A percentile compares a stretch with the other conserved stretches of the same genome.
Evolutionary conservation across 2,797 vertebrate species (phyloP).

Genomic region (Oryzias dopingdopingensis): DNA sequence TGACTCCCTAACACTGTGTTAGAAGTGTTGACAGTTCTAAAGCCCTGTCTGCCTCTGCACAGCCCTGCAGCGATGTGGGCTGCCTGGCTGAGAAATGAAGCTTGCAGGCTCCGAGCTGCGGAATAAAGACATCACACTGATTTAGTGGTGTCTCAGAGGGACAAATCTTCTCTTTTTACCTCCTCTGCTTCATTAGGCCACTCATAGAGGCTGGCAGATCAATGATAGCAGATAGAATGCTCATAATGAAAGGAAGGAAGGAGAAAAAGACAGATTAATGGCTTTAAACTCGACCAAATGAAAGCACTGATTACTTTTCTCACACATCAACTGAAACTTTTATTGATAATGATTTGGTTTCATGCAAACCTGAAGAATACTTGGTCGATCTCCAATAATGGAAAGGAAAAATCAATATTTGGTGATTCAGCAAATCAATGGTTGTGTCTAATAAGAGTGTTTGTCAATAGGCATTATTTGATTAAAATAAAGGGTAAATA

Average conservation of each 20-base stretch:
- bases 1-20: slow-evolving; percentile 20
- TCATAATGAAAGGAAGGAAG: slow-evolving; percentile 26
- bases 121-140: slow-evolving; percentile 65
- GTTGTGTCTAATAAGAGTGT: neutral
- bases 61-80: slow-evolving; percentile 17
- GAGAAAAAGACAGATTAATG: slow-evolving; percentile 37
- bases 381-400: neutral
- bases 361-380: slow-evolving; percentile 1
- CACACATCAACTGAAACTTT: slow-evolving; percentile 26
- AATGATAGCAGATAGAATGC: slow-evolving; percentile 49
- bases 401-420: neutral
- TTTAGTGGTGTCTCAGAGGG: slow-evolving; percentile 58
- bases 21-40: slow-evolving; percentile 48
- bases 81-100: slow-evolving; percentile 46
- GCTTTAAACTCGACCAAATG: slow-evolving; percentile 44
- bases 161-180: slow-evolving; percentile 52
- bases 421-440: slow-evolving; percentile 1
- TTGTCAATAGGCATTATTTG: neutral
- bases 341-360: slow-evolving; percentile 5
- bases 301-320: slow-evolving; percentile 34
- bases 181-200: slow-evolving; percentile 64
- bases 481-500: no score
- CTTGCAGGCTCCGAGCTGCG: slow-evolving; percentile 33
- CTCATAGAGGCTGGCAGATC: slow-evolving; percentile 65
- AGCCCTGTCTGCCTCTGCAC: slow-evolving; percentile 34